Evolutionary conservation across 2,888 invertebrate species (phyloP), one percentile per base, ranked within the genome.

Genomic region (Diarsia rubi): DNA sequence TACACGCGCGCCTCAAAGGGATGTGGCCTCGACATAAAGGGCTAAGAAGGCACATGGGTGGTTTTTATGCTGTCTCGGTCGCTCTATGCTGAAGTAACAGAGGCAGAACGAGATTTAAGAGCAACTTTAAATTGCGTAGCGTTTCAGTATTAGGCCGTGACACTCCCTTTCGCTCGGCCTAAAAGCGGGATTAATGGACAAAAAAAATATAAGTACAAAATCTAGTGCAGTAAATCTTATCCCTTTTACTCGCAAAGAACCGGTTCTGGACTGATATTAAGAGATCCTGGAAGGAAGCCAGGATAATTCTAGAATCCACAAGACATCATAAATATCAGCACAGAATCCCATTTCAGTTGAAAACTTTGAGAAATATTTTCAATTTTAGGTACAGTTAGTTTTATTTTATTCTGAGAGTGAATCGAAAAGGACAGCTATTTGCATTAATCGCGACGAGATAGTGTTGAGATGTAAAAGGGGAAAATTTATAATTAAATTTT

Each of bases 341-440:
- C 27, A 54, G 37, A 54, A 54, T 57, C 37, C 49, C 60, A 77
- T 70, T 78, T 1, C 5, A 59, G 79, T 66, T 73, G 65, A 42
- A 69, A 73, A 80, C 69, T 83, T 81, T 52, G 12, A n/a, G 8
- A 62, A 65, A 72, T 73, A 81, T 80, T 69, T 84, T 80, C 21
- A 63, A 63, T 81, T 73, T 83, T 83, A n/a, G n/a, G n/a, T n/a
- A 73, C 54, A 14, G 73, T 63, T 21, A 63, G 69, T 63, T 83
- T 73, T 8, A 81, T 73, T 69, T 66, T 59, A 73, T 79, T 64
- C 54, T 31, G 16, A 37, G 37, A 19, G 68, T 16, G 57, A 45
- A 66, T 59, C 2, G 27, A 3, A 47, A 62, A 54, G 16, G 14
- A 73, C 31, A 45, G 45, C 16, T 24, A 31, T 47, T 47, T 62